Base-by-base conservation (phyloP, 1,140 invertebrate species). In the Lepidurus apus region DNA sequence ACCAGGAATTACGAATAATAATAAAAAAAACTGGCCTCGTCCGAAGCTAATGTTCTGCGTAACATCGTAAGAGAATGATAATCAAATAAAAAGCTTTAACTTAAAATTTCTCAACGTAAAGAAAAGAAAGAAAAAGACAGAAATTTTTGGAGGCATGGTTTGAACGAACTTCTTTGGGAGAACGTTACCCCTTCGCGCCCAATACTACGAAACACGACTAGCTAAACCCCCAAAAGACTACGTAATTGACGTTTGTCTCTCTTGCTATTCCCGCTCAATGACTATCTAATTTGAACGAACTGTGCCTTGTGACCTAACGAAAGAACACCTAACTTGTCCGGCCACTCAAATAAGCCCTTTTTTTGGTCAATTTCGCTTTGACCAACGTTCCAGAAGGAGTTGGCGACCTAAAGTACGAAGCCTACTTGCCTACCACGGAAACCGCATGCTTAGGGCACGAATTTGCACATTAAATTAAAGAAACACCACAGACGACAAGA, bases 211-310 rank as follows among this genome's bases (percentile, higher is more conserved):
- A 34, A 65, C 21, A 65, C 53, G 53, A 65, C 53, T 65, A 65
- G 53, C 53, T 65, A 65, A 65, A 65, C 53, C 53, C 53, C 17
- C 17, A 65, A 13, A 65, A 65, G 53, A 65, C 53, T 65, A 65
- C 53, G 53, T 4, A 65, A 65, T 21, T 65, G 53, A 65, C 53
- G 53, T 21, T 65, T 65, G 53, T 65, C 53, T 65, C 53, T 65
- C 21, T 13, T 21, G 53, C 53, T 13, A 13, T 65, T 65, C 21
- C 53, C 13, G 4, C 21, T 65, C 53, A 10, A 65, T n/a, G 13
- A n/a, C 53, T 17, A 65, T 21, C 53, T 7, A 65, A 21, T 65
- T 17, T 65, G 53, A 65, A 65, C 17, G 53, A 65, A 65, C 21
- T 65, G 17, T 47, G 45, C 45, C 45, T 47, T 47, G 13, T 9